Percentiles rank a stretch among this genome's conserved stretches.
Evolutionary conservation across 30 jellyfish, hydroid and myxozoan genomes (phyloP).

Genomic region (Mastigias papua): DNA sequence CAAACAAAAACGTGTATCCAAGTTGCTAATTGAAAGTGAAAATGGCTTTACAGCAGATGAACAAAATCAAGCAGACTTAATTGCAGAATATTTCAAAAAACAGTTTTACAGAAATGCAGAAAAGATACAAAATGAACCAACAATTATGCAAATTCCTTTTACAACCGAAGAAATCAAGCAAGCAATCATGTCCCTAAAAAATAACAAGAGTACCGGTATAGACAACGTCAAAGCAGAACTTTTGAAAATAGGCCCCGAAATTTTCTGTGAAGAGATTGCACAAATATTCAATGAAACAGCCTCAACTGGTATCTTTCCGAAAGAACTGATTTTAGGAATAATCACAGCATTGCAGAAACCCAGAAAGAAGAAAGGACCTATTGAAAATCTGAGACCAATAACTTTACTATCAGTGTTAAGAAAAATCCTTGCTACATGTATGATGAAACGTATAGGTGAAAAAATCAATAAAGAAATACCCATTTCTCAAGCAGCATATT

Average conservation of each 20-base stretch:
- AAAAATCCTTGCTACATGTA: not conserved
- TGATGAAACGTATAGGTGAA: not conserved
- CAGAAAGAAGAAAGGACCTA: not conserved
- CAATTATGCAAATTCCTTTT: conserved; percentile 29
- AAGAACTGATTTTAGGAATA: not conserved
- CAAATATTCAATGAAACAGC: conserved; percentile 27
- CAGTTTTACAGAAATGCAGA: conserved; percentile 35
- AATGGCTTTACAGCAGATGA: conserved; percentile 32
- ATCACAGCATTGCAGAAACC: not conserved
- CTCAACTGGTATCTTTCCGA: not conserved
- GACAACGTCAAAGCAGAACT: conserved; percentile 22
- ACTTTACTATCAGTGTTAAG: not conserved
- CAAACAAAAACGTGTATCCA: conserved; percentile 2
- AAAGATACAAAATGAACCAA: conserved; percentile 20
- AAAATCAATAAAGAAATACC: not conserved
- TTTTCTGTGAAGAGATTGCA: not conserved
- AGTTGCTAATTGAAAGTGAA: conserved; percentile 10
- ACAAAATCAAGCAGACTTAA: conserved; percentile 17
- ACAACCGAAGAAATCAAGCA: conserved; percentile 21
- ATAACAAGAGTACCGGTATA: conserved; percentile 7
- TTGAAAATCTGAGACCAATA: not conserved
- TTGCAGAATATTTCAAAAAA: conserved; percentile 33
- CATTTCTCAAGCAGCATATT: not conserved
- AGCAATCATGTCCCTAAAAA: conserved; percentile 10
- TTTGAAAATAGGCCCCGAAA: conserved; percentile 15